Evolutionary conservation across 2,888 invertebrate genomes (phyloP), one percentile per base, ranked within the genome.

Genomic region (Calliphora vomitoria): DNA sequence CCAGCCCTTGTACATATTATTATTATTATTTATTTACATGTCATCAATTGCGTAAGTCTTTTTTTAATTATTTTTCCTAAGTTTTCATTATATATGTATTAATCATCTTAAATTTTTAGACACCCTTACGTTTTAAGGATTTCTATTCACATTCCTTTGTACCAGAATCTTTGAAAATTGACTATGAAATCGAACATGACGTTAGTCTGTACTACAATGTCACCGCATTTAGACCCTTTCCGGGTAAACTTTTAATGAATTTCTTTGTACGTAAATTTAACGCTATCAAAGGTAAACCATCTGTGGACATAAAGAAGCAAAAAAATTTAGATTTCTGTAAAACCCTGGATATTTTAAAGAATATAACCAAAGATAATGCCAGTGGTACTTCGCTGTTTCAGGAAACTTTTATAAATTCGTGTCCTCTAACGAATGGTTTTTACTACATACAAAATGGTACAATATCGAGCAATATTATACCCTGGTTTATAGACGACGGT

Each of bases 121-220:
- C 85, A 20, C 79, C 74, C 5, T 13, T 92, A 15, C 84, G 86
- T 11, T 83, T 91, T 4, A 89, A 90, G 5, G 84, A 91, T 0
- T 90, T 92, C 50, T 90, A 90, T 53, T 90, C 90, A 3, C 90
- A 90, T 55, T 92, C 92, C 4, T 92, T 92, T 90, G 90, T 92
- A 25, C 92, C 91, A 41, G 89, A 91, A 31, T 89, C 88, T 20
- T 86, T 92, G 20, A 25, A 89, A 8, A 41, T 92, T 10, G 69
- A 87, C 35, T 90, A 90, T 55, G 64, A 74, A 5, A 25, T 91
- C 3, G 85, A 88, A 0, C 60, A 89, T 58, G 47, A 78, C 15
- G 78, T 87, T 11, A 11, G 82, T 5, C 66, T 92, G 5, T 88
- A 89, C 71, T 91, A 90, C 38, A 92, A 92, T 64, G 69, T 92